Evolutionary conservation across 2,888 invertebrate species (phyloP).

Genomic region (Girardia tigrina): DNA sequence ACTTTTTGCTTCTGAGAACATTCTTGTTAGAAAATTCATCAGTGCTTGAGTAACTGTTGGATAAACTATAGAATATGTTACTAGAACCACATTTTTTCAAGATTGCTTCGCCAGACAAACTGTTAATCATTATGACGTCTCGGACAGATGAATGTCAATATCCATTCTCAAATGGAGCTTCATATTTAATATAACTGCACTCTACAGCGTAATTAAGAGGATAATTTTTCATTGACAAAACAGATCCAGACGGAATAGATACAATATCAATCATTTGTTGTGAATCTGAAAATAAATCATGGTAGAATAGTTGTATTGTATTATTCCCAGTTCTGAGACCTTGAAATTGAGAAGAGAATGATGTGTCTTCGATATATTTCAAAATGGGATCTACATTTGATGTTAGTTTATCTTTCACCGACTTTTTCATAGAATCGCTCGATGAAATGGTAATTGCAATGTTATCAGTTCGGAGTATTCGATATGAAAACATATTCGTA

Average conservation of each 20-base stretch:
- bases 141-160: neutral
- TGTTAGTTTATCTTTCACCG: neutral
- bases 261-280: neutral
- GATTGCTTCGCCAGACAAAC: neutral
- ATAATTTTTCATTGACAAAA: slow-evolving; percentile 11
- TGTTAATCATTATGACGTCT: neutral
- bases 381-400: neutral
- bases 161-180: neutral
- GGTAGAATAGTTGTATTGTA: neutral
- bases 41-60: neutral
- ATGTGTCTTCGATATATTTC: neutral
- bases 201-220: neutral
- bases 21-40: neutral
- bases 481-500: neutral
- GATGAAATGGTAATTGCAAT: neutral
- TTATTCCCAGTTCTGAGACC: neutral
- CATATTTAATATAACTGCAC: neutral
- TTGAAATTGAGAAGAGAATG: neutral
- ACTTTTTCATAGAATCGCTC: neutral
- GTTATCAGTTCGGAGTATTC: neutral
- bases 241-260: neutral
- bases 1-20: neutral
- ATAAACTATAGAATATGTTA: neutral
- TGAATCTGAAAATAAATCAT: neutral
- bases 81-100: neutral